phyloP scores from a whole-genome alignment of 2,113 vertebrate species.

The Clinocottus analis region DNA sequence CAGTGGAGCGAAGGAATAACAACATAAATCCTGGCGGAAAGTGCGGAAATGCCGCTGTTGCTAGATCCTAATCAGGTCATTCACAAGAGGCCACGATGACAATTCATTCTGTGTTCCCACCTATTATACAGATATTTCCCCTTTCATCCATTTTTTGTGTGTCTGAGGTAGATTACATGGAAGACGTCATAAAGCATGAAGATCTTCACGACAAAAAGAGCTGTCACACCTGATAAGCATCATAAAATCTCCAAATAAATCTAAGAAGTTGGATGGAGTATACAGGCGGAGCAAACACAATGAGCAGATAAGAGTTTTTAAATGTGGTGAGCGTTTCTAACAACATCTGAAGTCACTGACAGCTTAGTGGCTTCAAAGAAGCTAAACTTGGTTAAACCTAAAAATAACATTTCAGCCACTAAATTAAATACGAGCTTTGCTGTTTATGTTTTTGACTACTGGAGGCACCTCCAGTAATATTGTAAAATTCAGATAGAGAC shows the following conservation, averaged over 20 bases:
- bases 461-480: slow-evolving; percentile 12
- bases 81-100: slow-evolving; percentile 52
- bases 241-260: slow-evolving; percentile 60
- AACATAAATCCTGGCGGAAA: slow-evolving; percentile 67
- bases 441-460: slow-evolving; percentile 29
- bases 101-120: slow-evolving; percentile 40
- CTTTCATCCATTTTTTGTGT: slow-evolving; percentile 67
- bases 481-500: slow-evolving; percentile 35
- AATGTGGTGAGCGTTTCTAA: slow-evolving; percentile 27
- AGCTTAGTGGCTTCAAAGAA: neutral
- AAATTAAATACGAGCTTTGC: slow-evolving; percentile 29
- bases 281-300: slow-evolving; percentile 50
- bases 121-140: slow-evolving; percentile 64
- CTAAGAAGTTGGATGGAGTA: slow-evolving; percentile 14
- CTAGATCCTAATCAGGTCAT: slow-evolving; percentile 77
- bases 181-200: slow-evolving; percentile 74
- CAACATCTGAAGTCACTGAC: slow-evolving; percentile 23
- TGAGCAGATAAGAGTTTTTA: slow-evolving; percentile 30
- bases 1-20: slow-evolving; percentile 80
- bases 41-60: slow-evolving; percentile 68
- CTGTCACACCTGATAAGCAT: slow-evolving; percentile 76
- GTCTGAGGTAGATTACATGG: slow-evolving; percentile 68
- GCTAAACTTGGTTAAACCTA: neutral
- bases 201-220: slow-evolving; percentile 71
- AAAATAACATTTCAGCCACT: slow-evolving; percentile 15